Conservation (phyloP, 2,113 vertebrate species). For the Arothron firmamentum region DNA sequence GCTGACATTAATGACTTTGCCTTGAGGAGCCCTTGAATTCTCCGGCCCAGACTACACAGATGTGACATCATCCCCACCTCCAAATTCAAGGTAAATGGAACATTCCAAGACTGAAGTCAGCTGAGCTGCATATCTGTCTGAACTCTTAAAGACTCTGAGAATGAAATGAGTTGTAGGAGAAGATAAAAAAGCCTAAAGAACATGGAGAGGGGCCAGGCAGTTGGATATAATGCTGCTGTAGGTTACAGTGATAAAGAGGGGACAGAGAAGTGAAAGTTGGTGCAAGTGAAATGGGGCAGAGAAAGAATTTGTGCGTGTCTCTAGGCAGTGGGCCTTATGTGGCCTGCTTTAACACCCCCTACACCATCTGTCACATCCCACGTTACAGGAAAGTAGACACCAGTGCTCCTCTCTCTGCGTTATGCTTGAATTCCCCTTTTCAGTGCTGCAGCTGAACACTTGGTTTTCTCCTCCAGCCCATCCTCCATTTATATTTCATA, state of each 20-base stretch:
- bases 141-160: too few species aligned
- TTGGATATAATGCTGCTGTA: slow-evolving; percentile 4
- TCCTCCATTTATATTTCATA: slow-evolving; percentile 37
- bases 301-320: slow-evolving; percentile 47
- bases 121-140: too few species aligned
- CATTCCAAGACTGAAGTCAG: too few species aligned
- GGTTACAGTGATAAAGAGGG: slow-evolving; percentile 14
- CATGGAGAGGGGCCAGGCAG: slow-evolving; percentile 1
- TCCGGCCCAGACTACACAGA: too few species aligned
- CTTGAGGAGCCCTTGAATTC: too few species aligned
- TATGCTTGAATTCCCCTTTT: slow-evolving; percentile 30
- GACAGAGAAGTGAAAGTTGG: slow-evolving; percentile 16
- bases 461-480: slow-evolving; percentile 13
- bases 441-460: slow-evolving; percentile 15
- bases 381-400: slow-evolving; percentile 35
- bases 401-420: slow-evolving; percentile 31
- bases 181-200: background rate
- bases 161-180: too few species aligned
- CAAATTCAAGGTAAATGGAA: too few species aligned
- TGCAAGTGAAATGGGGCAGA: slow-evolving; percentile 23
- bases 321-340: slow-evolving; percentile 51
- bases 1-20: too few species aligned
- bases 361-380: slow-evolving; percentile 67
- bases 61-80: too few species aligned
- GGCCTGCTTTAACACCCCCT: slow-evolving; percentile 55